Evolutionary conservation across 2,113 vertebrate species (phyloP).

Genomic region (Python bivittatus): DNA sequence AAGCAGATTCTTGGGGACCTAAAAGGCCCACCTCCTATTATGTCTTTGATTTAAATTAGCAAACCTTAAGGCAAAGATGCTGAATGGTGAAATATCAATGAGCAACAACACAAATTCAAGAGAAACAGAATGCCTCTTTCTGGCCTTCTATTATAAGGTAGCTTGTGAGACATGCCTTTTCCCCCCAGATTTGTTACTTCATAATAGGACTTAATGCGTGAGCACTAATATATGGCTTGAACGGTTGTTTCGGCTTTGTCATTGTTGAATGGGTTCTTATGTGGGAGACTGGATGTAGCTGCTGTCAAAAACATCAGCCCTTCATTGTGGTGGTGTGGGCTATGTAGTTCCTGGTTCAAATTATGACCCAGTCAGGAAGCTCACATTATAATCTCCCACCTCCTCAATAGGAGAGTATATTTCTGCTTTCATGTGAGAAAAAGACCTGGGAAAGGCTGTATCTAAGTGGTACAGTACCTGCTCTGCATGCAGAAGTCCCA

Average conservation of each 20-base stretch:
- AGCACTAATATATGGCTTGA: neutral
- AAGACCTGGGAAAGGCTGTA: neutral
- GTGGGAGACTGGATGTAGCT: neutral
- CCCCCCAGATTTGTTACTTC: neutral
- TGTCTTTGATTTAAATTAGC: neutral
- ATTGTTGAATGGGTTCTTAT: neutral
- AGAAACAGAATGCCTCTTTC: neutral
- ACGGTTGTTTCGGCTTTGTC: neutral
- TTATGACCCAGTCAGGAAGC: neutral
- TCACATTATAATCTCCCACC: neutral
- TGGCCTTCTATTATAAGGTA: neutral
- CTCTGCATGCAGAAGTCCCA: neutral
- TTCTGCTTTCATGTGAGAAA: neutral
- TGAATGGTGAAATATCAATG: neutral
- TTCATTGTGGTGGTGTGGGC: neutral
- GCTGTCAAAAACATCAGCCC: neutral
- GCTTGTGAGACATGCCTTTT: neutral
- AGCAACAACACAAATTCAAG: neutral
- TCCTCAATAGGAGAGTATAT: neutral
- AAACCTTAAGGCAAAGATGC: neutral
- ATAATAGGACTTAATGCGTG: neutral
- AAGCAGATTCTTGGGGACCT: conserved; percentile 35
- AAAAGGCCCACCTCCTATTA: neutral
- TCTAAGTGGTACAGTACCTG: neutral
- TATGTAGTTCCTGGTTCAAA: neutral